Conservation (phyloP, 2,888 invertebrate genomes). For the Ptychoptera albimana region DNA sequence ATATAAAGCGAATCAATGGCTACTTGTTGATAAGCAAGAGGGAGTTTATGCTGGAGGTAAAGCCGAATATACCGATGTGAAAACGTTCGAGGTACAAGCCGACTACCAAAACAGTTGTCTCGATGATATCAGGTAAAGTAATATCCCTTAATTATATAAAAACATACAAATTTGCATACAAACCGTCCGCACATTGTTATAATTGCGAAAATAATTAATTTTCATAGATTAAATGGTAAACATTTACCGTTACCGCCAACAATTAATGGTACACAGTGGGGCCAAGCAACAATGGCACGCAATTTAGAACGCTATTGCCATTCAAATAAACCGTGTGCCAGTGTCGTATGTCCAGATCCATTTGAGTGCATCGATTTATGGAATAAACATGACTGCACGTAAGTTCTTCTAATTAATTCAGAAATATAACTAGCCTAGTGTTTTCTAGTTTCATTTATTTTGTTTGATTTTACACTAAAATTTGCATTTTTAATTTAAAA, state of each 20-base stretch:
- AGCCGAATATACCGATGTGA: conserved; percentile 85
- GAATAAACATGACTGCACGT: conserved; percentile 99
- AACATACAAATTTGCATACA: not conserved
- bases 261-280: conserved; percentile 92
- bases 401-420: conserved; percentile 33
- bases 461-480: not conserved
- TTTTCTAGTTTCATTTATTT: not conserved
- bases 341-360: conserved; percentile 83
- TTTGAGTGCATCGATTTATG: conserved; percentile 93
- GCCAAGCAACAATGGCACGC: conserved; percentile 85
- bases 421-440: not conserved
- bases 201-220: not conserved
- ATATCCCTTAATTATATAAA: not conserved
- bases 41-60: conserved; percentile 93
- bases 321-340: conserved; percentile 87
- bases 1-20: conserved; percentile 81
- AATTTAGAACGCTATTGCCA: conserved; percentile 86
- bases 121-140: conserved; percentile 37
- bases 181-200: not conserved
- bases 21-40: conserved; percentile 84
- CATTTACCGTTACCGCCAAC: conserved; percentile 87
- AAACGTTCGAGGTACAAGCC: conserved; percentile 86
- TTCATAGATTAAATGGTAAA: conserved; percentile 69
- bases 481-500: no score
- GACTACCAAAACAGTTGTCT: conserved; percentile 83